phyloP scores from a whole-genome alignment of 2,888 invertebrate species.

The Hirtodrosophila histrioides region DNA sequence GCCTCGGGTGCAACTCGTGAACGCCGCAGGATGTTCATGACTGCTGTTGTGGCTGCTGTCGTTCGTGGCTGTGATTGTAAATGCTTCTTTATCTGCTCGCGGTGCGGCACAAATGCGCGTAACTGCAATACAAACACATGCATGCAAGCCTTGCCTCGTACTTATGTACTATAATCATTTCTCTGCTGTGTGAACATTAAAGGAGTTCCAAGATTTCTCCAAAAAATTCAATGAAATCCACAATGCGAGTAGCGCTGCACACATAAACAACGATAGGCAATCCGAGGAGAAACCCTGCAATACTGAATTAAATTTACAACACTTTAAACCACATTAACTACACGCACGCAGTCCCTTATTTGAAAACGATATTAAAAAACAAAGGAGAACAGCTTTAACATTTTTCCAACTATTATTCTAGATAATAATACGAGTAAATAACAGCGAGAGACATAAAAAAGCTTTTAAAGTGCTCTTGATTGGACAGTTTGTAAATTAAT shows the following conservation, averaged over 20 bases:
- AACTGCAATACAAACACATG: constrained; percentile 35
- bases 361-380: too few relatives aligned
- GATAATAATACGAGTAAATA: too few relatives aligned
- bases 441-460: too few relatives aligned
- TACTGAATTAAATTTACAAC: not conserved
- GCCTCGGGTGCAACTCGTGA: constrained; percentile 82
- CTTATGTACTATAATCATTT: constrained; percentile 26
- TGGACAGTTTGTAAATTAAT: too few relatives aligned
- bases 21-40: constrained; percentile 80
- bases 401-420: too few relatives aligned
- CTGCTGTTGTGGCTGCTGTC: constrained; percentile 65
- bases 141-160: constrained; percentile 10
- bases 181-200: constrained; percentile 20
- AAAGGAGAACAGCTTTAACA: too few relatives aligned
- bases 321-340: too few relatives aligned
- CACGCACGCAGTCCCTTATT: too few relatives aligned
- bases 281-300: constrained; percentile 3
- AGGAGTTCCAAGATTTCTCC: constrained; percentile 14
- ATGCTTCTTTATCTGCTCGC: constrained; percentile 59
- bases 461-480: too few relatives aligned
- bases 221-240: constrained; percentile 3
- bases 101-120: constrained; percentile 38
- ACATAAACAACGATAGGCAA: not conserved
- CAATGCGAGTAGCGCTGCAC: not conserved
- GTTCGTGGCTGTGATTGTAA: constrained; percentile 56